Base-by-base conservation (phyloP, 2,797 vertebrate species). In the Danio albolineatus region DNA sequence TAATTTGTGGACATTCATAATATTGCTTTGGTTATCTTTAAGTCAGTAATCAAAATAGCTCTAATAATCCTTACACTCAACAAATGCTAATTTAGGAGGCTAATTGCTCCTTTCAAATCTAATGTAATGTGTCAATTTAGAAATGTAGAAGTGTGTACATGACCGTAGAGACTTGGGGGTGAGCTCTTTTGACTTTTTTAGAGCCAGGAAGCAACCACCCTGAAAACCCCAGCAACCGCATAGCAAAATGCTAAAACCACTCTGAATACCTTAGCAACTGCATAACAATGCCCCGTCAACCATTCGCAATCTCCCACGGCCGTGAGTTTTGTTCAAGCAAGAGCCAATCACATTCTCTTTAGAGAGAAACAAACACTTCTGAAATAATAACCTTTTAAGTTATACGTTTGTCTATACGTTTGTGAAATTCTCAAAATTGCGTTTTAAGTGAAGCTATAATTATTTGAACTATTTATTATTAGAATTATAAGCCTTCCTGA, bases 211-310 rank as follows among this genome's bases (percentile, higher is more conserved):
- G 48, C 60, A 76, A 65, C 49, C 48, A 28, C 48, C 60, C 60
- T 76, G 49, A 65, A 76, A 64, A 76, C 60, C 60, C 49, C 57
- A 54, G 60, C 48, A 76, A 65, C 60, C 7, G n/a, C 46, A 75
- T 74, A 62, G 57, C 44, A 48, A 61, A 51, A 64, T 64, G 49
- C 61, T 43, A 53, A 64, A 73, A 57, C 19, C 41, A 73, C 21
- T 44, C 10, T 54, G n/a, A 73, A 79, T 41, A 57, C 60, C 59
- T 17, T 54, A 73, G 78, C 60, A 79, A 79, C 78, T 2, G 21
- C 49, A 79, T 73, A 48, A 61, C 78, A 79, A 79, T 44, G 41
- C 21, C 69, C 36, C 19, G 41, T 28, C 51, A 38, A 39, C 69
- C 21, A 73, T 21, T 46, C 48, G 64, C 60, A 41, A 28, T 54